Conservation (phyloP, 2,113 vertebrate species). For the Grammomys dolichurus region DNA sequence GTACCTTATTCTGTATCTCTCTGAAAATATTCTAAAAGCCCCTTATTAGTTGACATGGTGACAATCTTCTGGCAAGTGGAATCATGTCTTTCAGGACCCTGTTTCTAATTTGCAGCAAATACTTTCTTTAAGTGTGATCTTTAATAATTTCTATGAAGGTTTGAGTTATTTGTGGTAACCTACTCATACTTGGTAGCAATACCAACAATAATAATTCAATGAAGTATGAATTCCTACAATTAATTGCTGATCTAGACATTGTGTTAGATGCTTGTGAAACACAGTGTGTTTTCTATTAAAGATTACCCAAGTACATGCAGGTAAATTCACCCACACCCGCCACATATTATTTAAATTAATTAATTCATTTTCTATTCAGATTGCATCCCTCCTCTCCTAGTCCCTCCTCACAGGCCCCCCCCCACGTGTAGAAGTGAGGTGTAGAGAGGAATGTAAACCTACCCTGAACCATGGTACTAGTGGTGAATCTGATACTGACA, state of each 20-base stretch:
- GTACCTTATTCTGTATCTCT: neutral
- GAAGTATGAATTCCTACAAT: neutral
- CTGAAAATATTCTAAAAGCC: neutral
- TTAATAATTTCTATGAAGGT: neutral
- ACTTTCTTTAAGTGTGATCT: neutral
- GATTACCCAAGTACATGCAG: too few relatives aligned
- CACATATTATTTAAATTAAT: too few relatives aligned
- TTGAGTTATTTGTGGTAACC: neutral
- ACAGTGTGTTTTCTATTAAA: neutral
- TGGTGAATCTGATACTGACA: too few relatives aligned
- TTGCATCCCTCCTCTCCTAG: too few relatives aligned
- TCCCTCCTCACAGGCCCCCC: too few relatives aligned
- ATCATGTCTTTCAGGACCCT: neutral
- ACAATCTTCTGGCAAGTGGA: neutral
- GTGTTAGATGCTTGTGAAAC: constrained; percentile 28
- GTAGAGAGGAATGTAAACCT: too few relatives aligned
- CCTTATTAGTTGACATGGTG: neutral
- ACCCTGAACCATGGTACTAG: too few relatives aligned
- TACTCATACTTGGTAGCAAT: neutral
- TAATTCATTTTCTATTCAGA: too few relatives aligned
- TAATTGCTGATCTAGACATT: neutral
- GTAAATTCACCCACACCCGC: rapidly evolving
- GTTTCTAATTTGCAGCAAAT: constrained; percentile 20
- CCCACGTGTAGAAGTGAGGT: too few relatives aligned
- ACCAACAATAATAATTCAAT: neutral